A percentile compares a stretch with the other conserved stretches of the same genome.
These are phyloP conservation scores for Neomonachus schauinslandi DNA, from an alignment of 2,113 vertebrate genomes.

Conservation along the genomic window DNA sequence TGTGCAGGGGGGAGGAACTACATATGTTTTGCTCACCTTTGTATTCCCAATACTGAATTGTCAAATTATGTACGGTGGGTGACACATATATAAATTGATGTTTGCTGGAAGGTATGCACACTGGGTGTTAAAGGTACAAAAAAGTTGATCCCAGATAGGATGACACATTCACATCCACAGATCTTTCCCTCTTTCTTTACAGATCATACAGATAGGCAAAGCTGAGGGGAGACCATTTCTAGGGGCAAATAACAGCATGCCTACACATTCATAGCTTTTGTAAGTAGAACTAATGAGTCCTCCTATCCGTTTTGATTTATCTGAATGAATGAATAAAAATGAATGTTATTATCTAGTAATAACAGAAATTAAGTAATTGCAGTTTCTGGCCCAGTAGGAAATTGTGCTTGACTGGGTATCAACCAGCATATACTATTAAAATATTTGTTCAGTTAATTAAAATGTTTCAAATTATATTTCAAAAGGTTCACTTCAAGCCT, in stretches of 20 bases:
- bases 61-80: not conserved
- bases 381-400: not conserved
- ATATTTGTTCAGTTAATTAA: not conserved
- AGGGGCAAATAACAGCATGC: not conserved
- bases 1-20: not conserved
- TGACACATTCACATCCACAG: no score
- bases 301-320: not conserved
- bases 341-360: not conserved
- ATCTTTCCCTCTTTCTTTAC: not conserved
- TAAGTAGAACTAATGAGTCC: not conserved
- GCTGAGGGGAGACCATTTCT: not conserved
- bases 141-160: not conserved
- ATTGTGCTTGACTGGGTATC: not conserved
- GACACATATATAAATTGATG: not conserved
- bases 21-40: not conserved
- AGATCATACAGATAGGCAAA: not conserved
- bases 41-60: not conserved
- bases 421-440: not conserved
- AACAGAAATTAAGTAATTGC: not conserved
- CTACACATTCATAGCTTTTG: not conserved
- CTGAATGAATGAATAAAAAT: not conserved
- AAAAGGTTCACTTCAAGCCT: not conserved
- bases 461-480: not conserved
- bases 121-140: not conserved
- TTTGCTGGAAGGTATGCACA: not conserved